Conservation (phyloP, 2,113 vertebrate genomes). For the Myocastor coypus region DNA sequence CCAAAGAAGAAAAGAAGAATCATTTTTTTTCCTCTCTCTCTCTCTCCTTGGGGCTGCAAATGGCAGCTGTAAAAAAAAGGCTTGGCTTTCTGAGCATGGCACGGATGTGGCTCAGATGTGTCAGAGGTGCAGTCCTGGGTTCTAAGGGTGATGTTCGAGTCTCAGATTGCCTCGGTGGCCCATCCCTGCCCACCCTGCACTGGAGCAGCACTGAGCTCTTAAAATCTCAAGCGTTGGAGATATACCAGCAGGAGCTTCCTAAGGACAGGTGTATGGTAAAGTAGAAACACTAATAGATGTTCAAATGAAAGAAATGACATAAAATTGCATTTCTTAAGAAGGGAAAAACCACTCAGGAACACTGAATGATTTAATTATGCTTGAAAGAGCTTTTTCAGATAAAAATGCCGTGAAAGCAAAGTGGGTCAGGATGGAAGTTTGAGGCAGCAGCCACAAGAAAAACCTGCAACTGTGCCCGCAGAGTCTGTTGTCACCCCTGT, state of each 20-base stretch:
- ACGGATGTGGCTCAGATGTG: neutral
- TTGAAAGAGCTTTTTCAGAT: constrained; percentile 72
- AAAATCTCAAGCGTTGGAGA: neutral
- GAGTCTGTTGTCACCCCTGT: neutral
- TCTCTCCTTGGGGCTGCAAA: constrained; percentile 33
- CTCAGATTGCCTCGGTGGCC: neutral
- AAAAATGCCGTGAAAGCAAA: constrained; percentile 72
- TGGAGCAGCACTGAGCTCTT: neutral
- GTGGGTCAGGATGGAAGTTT: constrained; percentile 52
- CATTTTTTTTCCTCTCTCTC: constrained; percentile 57
- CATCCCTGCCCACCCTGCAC: neutral
- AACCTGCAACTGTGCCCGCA: constrained; percentile 32
- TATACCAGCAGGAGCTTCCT: constrained; percentile 24
- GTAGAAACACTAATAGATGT: constrained; percentile 55
- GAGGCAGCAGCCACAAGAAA: constrained; percentile 53
- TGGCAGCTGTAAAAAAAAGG: neutral
- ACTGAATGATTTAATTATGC: constrained; percentile 82
- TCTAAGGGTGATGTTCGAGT: neutral
- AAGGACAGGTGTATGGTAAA: constrained; percentile 56
- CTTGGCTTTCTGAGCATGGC: neutral
- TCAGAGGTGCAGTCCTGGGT: neutral
- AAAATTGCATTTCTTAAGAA: constrained; percentile 79
- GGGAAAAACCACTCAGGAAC: constrained; percentile 72
- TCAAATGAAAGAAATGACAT: constrained; percentile 77
- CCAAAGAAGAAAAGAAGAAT: constrained; percentile 23